These are phyloP conservation scores for Steromphala cineraria DNA, from an alignment of 2,888 invertebrate genomes.

Conservation along the genomic window DNA sequence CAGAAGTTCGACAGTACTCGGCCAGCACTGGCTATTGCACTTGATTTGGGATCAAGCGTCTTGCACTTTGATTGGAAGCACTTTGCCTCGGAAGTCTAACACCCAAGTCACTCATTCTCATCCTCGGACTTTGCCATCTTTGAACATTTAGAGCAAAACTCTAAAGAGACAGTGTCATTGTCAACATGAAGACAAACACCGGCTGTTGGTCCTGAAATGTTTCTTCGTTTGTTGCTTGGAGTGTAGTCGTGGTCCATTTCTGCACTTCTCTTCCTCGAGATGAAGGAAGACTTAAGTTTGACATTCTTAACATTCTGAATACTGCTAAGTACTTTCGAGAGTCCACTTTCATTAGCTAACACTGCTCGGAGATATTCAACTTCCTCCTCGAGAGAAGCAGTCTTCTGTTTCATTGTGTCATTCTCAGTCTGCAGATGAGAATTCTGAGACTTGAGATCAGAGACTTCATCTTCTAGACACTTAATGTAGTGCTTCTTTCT, in stretches of 20 bases:
- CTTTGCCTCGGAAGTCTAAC: too few relatives aligned
- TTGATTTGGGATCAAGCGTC: background rate
- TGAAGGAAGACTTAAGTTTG: constrained; percentile 54
- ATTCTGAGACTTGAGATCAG: constrained; percentile 53
- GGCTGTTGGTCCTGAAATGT: constrained; percentile 36
- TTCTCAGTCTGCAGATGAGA: constrained; percentile 44
- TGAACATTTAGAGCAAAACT: constrained; percentile 69
- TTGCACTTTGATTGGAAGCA: too few relatives aligned
- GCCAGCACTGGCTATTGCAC: background rate
- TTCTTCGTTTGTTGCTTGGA: constrained; percentile 34
- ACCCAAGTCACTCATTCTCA: background rate
- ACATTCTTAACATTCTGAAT: constrained; percentile 63
- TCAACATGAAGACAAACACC: constrained; percentile 72
- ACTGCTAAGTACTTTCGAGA: constrained; percentile 64
- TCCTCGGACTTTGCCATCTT: constrained; percentile 41
- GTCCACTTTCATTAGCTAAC: constrained; percentile 68
- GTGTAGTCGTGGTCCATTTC: constrained; percentile 59
- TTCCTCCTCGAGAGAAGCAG: constrained; percentile 56
- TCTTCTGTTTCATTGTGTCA: constrained; percentile 40
- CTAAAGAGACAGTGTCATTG: constrained; percentile 61
- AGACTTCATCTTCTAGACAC: constrained; percentile 60
- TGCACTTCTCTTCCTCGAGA: constrained; percentile 50
- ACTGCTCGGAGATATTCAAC: constrained; percentile 68
- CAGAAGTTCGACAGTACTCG: background rate
- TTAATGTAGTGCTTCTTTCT: constrained; percentile 70